Evolutionary conservation across 2,888 invertebrate genomes (phyloP).

Genomic region (Amblyteles armatorius): DNA sequence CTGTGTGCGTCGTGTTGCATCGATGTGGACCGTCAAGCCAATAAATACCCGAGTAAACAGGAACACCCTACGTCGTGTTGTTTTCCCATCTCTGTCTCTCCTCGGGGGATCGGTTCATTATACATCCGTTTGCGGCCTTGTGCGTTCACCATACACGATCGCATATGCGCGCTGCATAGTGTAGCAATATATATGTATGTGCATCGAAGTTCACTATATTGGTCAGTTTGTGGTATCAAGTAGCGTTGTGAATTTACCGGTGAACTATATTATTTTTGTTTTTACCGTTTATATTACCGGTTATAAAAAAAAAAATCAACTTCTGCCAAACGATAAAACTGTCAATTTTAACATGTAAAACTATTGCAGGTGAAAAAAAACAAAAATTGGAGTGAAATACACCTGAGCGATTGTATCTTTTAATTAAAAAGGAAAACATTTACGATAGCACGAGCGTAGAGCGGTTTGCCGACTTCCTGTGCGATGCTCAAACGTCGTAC

Average conservation of each 20-base stretch:
- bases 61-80: constrained; percentile 38
- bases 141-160: constrained; percentile 22
- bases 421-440: constrained; percentile 13
- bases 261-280: too few species aligned
- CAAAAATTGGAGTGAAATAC: too few species aligned
- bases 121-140: constrained; percentile 50
- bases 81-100: constrained; percentile 29
- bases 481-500: background rate
- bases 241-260: too few species aligned
- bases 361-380: too few species aligned
- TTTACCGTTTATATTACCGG: too few species aligned
- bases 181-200: background rate
- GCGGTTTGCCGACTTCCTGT: constrained; percentile 29
- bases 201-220: background rate
- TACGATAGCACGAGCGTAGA: constrained; percentile 3
- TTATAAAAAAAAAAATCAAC: too few species aligned
- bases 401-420: too few species aligned
- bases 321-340: too few species aligned
- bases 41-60: constrained; percentile 56
- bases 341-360: too few species aligned
- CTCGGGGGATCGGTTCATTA: constrained; percentile 37
- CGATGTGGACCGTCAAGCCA: constrained; percentile 37
- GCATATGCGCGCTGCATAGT: background rate
- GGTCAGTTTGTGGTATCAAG: background rate
- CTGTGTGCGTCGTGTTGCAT: constrained; percentile 27